Base-by-base conservation (phyloP, 2,888 invertebrate species). In the Galerucella nymphaeae region DNA sequence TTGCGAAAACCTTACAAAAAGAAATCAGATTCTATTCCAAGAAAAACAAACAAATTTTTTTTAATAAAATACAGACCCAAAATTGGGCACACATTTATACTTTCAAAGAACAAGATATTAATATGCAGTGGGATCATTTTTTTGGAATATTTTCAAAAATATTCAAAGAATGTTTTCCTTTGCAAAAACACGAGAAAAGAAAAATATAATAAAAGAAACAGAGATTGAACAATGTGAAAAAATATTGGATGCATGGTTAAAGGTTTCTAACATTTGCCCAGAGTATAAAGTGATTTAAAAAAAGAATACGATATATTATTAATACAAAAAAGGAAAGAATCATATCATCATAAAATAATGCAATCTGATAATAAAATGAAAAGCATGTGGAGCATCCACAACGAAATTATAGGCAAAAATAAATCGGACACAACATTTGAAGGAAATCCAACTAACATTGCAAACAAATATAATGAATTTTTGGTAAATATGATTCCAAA, bases 311-410 rank as follows among this genome's bases (percentile, higher is more conserved):
- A 65, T 53, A 45, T 48, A 20, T 38, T 53, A 53, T 65, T 65
- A 30, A 50, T 50, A 50, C 16, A 65, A 53, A 64, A 65, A 65
- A 65, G 53, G 53, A 53, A 50, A 65, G 65, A 65, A 48, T 65
- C 50, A 18, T 65, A 65, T 50, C 65, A 16, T 11, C 30, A 20
- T 23, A 62, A 62, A 62, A 62, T 62, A 13, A 38, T 23, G 13
- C 30, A 62, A 23, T 65, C 30, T n/a, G 65, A 65, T 65, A 65
- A 65, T 30, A 65, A 65, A 53, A 50, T 65, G 62, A 62, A 62
- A 30, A 23, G 62, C 16, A 62, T 62, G 62, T 62, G 62, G 41
- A 62, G 30, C 30, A 65, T 65, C 23, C 53, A 65, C 50, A 65
- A 65, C 50, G 53, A 65, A 65, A 65, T 65, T 48, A 14, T 53